These are phyloP conservation scores for Drosophila imparisetae DNA, from an alignment of 2,888 invertebrate species.

Conservation along the genomic window DNA sequence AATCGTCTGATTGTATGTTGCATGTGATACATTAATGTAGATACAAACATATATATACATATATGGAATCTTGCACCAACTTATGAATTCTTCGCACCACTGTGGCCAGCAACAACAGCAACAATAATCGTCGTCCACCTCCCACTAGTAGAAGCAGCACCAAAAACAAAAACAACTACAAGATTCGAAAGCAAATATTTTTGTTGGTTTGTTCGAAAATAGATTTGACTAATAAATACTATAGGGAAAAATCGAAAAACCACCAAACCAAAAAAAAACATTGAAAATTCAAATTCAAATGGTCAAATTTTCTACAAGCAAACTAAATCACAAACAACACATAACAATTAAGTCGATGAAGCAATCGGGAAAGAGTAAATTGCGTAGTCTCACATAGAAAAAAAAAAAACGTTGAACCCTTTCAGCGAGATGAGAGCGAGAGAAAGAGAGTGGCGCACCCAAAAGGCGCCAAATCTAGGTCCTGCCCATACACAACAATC, in stretches of 20 bases:
- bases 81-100: constrained; percentile 34
- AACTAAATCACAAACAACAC: constrained; percentile 37
- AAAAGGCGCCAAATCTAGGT: constrained; percentile 60
- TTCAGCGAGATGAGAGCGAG: constrained; percentile 29
- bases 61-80: neutral
- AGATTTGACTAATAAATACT: constrained; percentile 82
- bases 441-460: constrained; percentile 42
- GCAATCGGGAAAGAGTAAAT: constrained; percentile 43
- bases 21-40: neutral
- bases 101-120: constrained; percentile 19
- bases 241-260: constrained; percentile 70
- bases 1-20: neutral
- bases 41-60: neutral
- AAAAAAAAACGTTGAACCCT: constrained; percentile 44
- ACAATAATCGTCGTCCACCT: constrained; percentile 28
- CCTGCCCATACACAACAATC: constrained; percentile 36
- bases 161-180: constrained; percentile 36
- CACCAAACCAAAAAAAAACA: constrained; percentile 34
- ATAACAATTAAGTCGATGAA: constrained; percentile 28
- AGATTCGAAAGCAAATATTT: constrained; percentile 44
- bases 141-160: constrained; percentile 9
- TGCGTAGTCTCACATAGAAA: constrained; percentile 41
- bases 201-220: constrained; percentile 75
- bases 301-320: constrained; percentile 26
- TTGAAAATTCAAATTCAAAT: constrained; percentile 41